Evolutionary conservation across 2,113 vertebrate genomes (phyloP), one percentile per base, ranked within the genome.

Genomic region (Phalacrocorax brasilianus): DNA sequence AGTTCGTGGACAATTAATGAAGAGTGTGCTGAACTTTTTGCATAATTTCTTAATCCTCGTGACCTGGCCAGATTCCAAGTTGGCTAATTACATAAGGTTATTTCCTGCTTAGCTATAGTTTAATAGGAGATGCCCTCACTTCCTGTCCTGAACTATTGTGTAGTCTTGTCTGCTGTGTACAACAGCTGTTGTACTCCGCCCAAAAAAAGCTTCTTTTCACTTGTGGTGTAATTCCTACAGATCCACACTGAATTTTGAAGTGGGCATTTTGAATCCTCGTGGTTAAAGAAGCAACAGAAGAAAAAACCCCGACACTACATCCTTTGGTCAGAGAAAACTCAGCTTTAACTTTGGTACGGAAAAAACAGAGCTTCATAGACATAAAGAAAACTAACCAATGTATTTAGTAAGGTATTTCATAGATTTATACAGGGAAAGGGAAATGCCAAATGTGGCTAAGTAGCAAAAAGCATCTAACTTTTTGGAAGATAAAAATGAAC

Each of bases 81-180:
- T 88, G 66, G 44, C 44, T 92, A 62, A 95, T 95, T 74, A 62
- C 58, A 38, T 93, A 84, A 90, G 52, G 72, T 91, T 93, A 94
- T 94, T 96, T 96, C 85, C 89, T 91, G 85, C 81, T 74, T 90
- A 91, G 83, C 71, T 84, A 44, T 79, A 86, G 56, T 89, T 96
- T 78, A 76, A 50, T 89, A 71, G 73, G 82, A 55, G 85, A 94
- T 96, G 87, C 52, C 92, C 89, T 96, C 95, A 92, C 85, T 96
- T 95, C 89, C 95, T 73, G 68, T 81, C 73, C 83, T 78, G 23
- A 89, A 74, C 78, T 56, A 65, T 40, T 81, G 73, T 76, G 45
- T 75, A 61, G 52, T 56, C 52, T 42, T 52, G 35, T 86, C 61
- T 84, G 63, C 72, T 88, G 30, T 40, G 44, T 55, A 38, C 38